These are phyloP conservation scores for Lipotes vexillifer DNA, from an alignment of 2,113 vertebrate species.

Conservation along the genomic window DNA sequence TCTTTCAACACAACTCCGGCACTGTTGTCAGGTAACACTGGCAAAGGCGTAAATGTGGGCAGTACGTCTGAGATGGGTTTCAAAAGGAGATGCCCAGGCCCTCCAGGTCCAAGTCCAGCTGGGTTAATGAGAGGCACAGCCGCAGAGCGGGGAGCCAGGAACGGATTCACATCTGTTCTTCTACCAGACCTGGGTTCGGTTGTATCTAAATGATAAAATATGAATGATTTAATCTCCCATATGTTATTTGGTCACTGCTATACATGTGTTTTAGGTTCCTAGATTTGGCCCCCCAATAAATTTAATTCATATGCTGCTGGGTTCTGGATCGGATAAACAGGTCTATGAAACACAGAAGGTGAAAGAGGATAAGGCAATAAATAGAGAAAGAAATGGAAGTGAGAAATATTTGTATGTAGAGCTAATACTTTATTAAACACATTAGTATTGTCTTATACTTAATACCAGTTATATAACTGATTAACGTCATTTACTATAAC, in stretches of 20 bases:
- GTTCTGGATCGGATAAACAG: not conserved
- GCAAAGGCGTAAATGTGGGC: constrained; percentile 95
- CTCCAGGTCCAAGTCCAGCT: constrained; percentile 67
- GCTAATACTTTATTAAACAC: not conserved
- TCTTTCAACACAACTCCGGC: constrained; percentile 93
- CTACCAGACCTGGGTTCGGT: constrained; percentile 72
- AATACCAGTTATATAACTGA: not conserved
- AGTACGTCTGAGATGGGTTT: constrained; percentile 93
- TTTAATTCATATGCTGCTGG: not conserved
- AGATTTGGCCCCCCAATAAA: not conserved
- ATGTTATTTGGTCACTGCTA: not conserved
- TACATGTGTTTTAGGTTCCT: not conserved
- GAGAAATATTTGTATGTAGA: not conserved
- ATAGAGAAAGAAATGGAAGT: not conserved
- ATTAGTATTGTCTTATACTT: not conserved
- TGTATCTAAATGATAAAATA: constrained; percentile 64
- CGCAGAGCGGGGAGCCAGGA: constrained; percentile 95
- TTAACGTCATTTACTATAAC: not conserved
- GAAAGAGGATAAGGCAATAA: not conserved
- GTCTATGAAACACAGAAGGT: not conserved
- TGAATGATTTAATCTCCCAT: not conserved
- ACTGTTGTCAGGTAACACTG: constrained; percentile 90
- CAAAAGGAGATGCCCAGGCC: constrained; percentile 91
- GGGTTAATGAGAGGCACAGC: constrained; percentile 89
- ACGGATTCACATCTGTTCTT: constrained; percentile 86